Base-by-base conservation (phyloP, 2,888 invertebrate species). In the Trichacis sp. region DNA sequence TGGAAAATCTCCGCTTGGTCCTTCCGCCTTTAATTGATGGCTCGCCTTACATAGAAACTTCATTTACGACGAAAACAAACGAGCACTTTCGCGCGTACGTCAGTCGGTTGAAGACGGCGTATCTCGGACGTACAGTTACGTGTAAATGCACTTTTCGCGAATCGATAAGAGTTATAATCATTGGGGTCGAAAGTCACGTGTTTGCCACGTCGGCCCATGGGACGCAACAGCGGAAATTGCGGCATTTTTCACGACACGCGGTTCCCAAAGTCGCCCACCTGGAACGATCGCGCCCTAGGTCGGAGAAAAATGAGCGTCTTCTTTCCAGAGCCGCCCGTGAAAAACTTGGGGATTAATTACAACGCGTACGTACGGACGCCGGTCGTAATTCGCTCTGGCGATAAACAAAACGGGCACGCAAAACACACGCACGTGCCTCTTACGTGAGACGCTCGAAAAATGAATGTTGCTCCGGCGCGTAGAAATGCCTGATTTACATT, bases 81-180 rank as follows among this genome's bases (percentile, higher is more conserved):
- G 56, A 14, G 45, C 51, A 43, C 43, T 45, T 33, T 47, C 24
- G 42, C 3, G 46, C 42, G 18, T 60, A 52, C 60, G 53, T 61
- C 56, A 56, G 45, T 11, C 17, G 5, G 2, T n/a, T 56, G 57
- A 45, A 24, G 29, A 6, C 12, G 12, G 60, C 46, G 57, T 62
- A 62, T 66, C 62, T 51, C 33, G 38, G 43, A 60, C 57, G 18
- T 46, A 45, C 46, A 59, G 57, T 60, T 51, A 60, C 54, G 67
- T 64, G 65, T 59, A 63, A 63, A 69, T 63, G 64, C 69, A 69
- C 63, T 65, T 65, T 69, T 71, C 59, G 29, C 62, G 46, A 64
- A 63, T 60, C 57, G 68, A 74, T 69, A 70, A 77, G 77, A 79
- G 73, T 79, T 80, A 78, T 74, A 77, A 75, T 77, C 74, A 78